A percentile compares a stretch with the other conserved stretches of the same genome.
phyloP scores from a whole-genome alignment of 2,797 vertebrate species.

The Premnoplex brunnescens region DNA sequence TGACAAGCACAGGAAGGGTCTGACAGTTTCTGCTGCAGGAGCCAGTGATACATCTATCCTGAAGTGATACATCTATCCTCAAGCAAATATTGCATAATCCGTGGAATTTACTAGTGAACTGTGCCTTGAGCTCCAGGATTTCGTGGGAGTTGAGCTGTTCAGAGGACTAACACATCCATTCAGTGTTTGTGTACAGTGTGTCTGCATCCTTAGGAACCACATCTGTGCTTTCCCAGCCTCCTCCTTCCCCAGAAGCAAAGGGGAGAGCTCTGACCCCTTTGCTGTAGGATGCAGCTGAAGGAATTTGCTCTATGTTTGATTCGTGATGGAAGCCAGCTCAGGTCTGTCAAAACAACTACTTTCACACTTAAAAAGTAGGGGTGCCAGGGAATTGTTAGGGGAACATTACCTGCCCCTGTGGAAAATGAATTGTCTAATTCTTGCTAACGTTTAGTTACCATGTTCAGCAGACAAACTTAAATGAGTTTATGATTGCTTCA shows the following conservation, averaged over 20 bases:
- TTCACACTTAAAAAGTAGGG: background rate
- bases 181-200: fast-evolving
- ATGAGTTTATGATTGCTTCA: background rate
- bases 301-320: background rate
- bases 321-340: background rate
- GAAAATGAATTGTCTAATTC: background rate
- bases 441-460: background rate
- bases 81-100: background rate
- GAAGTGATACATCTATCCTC: no score
- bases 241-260: background rate
- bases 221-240: background rate
- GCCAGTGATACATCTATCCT: background rate
- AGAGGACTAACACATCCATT: fast-evolving
- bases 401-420: background rate
- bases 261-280: background rate
- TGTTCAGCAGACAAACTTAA: background rate
- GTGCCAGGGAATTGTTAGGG: background rate
- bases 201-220: background rate
- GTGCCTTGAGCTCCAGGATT: background rate
- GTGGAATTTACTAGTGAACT: background rate
- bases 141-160: fast-evolving
- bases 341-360: background rate
- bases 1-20: background rate
- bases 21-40: background rate
- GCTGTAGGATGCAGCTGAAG: background rate